phyloP scores from a whole-genome alignment of 2,113 vertebrate species.

The Burhinus oedicnemus region DNA sequence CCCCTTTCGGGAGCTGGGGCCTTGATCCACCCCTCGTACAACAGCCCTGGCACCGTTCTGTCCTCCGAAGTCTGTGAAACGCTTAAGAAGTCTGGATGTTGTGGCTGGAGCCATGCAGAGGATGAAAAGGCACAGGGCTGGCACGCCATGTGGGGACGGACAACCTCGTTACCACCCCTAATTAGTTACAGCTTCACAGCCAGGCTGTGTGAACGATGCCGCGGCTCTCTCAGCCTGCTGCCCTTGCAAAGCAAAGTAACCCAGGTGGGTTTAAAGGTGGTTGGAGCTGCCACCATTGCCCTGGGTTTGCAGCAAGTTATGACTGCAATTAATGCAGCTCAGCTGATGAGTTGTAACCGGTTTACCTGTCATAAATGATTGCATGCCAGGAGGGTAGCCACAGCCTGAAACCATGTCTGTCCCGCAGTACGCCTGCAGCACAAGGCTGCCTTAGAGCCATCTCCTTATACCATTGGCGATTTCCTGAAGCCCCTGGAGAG shows the following conservation, averaged over 20 bases:
- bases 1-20: rapidly evolving
- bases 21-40: background rate
- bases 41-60: background rate
- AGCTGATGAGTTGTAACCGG: background rate
- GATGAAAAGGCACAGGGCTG: background rate
- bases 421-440: background rate
- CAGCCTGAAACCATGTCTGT: background rate
- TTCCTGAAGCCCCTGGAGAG: background rate
- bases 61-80: background rate
- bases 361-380: background rate
- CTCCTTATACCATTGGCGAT: background rate
- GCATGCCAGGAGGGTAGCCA: background rate
- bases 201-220: rapidly evolving
- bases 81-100: background rate
- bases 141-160: background rate
- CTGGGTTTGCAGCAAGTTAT: background rate
- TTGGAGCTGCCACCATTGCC: background rate
- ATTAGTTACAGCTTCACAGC: background rate
- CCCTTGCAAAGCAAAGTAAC: background rate
- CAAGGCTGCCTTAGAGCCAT: background rate
- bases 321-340: background rate
- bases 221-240: background rate
- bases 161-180: background rate
- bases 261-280: background rate
- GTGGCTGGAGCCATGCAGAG: background rate